Evolutionary conservation across 2,113 vertebrate species (phyloP).

Genomic region (Tragelaphus strepsiceros): DNA sequence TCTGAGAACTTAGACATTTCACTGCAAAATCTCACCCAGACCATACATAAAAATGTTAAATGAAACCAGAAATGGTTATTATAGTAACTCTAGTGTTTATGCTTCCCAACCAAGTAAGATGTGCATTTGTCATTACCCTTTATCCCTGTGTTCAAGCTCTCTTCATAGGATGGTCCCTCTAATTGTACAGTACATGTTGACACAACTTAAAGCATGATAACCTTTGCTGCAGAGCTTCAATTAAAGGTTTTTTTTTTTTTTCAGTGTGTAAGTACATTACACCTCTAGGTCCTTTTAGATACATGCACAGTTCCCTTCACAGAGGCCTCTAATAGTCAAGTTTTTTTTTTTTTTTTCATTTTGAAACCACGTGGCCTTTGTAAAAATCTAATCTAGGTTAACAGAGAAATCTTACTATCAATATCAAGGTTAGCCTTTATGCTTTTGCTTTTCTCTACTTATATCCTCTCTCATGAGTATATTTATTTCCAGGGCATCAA

Average conservation of each 20-base stretch:
- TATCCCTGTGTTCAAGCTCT: conserved; percentile 31
- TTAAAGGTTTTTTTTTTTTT: conserved; percentile 32
- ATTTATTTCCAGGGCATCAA: conserved; percentile 34
- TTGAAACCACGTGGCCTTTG: background rate
- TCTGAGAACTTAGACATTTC: background rate
- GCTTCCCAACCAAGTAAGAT: background rate
- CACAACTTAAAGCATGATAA: conserved; percentile 43
- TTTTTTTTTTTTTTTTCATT: background rate
- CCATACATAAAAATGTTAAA: conserved; percentile 30
- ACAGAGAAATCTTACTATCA: conserved; percentile 26
- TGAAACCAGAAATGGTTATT: conserved; percentile 44
- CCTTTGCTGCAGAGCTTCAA: conserved; percentile 28
- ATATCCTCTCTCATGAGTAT: background rate
- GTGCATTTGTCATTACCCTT: background rate
- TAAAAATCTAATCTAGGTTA: background rate
- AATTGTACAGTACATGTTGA: background rate
- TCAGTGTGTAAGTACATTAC: conserved; percentile 45
- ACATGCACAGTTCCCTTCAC: conserved; percentile 30
- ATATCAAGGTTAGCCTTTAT: conserved; percentile 36
- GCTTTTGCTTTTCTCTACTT: conserved; percentile 16
- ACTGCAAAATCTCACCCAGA: background rate
- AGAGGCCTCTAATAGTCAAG: conserved; percentile 45
- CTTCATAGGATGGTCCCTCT: conserved; percentile 29
- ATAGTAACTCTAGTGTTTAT: conserved; percentile 41
- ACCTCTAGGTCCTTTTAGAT: conserved; percentile 38